These are phyloP conservation scores for Drosophila paucipuncta DNA, from an alignment of 2,888 invertebrate genomes.

Conservation along the genomic window DNA sequence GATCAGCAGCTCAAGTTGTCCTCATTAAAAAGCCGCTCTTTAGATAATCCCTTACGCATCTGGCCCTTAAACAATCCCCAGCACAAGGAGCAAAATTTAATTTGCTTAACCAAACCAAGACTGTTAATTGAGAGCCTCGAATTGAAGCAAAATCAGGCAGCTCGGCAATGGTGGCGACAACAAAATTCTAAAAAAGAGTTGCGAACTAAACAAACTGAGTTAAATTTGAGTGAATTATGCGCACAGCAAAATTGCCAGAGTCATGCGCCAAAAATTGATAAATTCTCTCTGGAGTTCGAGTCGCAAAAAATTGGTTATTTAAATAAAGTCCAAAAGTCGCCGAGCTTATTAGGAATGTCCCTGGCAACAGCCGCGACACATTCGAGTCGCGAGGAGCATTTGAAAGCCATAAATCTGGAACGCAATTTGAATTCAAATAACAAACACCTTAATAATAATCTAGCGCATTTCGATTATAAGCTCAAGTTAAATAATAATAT, in stretches of 20 bases:
- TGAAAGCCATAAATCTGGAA: constrained; percentile 1
- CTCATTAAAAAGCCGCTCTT: neutral
- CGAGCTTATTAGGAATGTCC: constrained; percentile 4
- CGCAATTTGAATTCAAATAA: neutral
- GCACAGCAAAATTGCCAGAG: neutral
- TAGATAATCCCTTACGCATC: constrained; percentile 6
- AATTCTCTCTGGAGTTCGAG: neutral
- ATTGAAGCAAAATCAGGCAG: neutral
- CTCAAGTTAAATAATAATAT: constrained; percentile 41
- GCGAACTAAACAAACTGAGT: neutral
- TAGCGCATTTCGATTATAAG: constrained; percentile 5
- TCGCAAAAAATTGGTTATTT: neutral
- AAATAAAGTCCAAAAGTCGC: neutral
- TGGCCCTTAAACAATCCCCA: constrained; percentile 9
- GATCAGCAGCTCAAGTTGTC: neutral
- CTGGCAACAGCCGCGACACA: constrained; percentile 1
- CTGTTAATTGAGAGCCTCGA: constrained; percentile 15
- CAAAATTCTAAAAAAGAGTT: neutral
- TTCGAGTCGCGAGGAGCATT: constrained; percentile 1
- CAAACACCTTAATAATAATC: constrained; percentile 10
- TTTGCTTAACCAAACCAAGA: constrained; percentile 26
- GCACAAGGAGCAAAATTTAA: constrained; percentile 12
- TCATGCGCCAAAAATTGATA: neutral
- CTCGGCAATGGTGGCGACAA: neutral
- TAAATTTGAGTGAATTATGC: neutral